A percentile compares a stretch with the other conserved stretches of the same genome.
phyloP scores from a whole-genome alignment of 2,113 vertebrate species.

The Leiothrix lutea region DNA sequence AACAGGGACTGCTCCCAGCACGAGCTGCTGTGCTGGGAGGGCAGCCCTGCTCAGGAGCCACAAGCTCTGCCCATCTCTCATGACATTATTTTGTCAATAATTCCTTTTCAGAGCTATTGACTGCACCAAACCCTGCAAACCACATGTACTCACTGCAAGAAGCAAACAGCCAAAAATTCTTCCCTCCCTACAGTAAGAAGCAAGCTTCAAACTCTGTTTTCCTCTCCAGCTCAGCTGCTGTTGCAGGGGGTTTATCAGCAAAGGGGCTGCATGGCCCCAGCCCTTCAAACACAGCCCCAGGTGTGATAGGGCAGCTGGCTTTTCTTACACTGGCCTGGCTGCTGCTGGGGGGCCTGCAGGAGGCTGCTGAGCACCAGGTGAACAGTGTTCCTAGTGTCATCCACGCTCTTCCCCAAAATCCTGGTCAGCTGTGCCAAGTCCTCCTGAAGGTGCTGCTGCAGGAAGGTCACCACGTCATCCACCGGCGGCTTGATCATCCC shows the following conservation, averaged over 20 bases:
- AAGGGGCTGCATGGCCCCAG: neutral
- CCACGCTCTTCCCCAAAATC: conserved; percentile 82
- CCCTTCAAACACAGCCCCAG: neutral
- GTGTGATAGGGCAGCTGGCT: too few relatives aligned
- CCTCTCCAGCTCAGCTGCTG: neutral
- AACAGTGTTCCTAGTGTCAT: conserved; percentile 76
- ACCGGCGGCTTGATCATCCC: conserved; percentile 81
- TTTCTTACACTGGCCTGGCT: conserved; percentile 71
- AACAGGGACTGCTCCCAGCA: neutral
- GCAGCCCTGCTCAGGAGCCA: neutral
- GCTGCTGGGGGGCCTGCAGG: conserved; percentile 27
- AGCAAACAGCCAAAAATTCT: neutral
- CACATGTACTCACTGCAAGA: rapidly evolving
- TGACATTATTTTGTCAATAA: neutral
- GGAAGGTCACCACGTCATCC: conserved; percentile 64
- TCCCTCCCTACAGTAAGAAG: neutral
- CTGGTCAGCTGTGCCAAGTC: conserved; percentile 81
- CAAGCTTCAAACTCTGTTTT: neutral
- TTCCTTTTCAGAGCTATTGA: neutral
- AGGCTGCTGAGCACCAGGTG: conserved; percentile 82
- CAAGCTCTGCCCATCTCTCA: neutral
- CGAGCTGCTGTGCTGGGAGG: neutral
- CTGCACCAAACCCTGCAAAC: neutral
- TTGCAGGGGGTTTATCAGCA: neutral
- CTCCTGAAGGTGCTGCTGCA: conserved; percentile 78